These are phyloP conservation scores for Cavia porcellus DNA, from an alignment of 2,113 vertebrate genomes.

Conservation along the genomic window DNA sequence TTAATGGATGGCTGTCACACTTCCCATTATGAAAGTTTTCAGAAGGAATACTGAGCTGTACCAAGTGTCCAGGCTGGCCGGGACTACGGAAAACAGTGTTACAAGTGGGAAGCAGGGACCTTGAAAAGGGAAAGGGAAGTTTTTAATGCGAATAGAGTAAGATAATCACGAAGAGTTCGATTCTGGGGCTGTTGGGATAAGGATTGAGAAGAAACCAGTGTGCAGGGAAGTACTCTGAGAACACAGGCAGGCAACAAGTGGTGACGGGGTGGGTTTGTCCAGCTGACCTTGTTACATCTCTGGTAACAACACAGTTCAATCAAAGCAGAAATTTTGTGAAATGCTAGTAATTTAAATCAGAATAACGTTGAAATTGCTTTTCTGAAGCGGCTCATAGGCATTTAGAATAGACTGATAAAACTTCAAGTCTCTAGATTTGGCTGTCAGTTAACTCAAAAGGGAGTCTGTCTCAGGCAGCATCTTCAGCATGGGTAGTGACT, in stretches of 20 bases:
- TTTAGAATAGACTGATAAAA: constrained; percentile 51
- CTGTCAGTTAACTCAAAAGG: not conserved
- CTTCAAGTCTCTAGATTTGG: constrained; percentile 1
- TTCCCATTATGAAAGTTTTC: not conserved
- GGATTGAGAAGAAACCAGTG: not conserved
- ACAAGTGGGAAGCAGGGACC: not conserved
- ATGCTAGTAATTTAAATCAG: not conserved
- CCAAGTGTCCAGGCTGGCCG: not conserved
- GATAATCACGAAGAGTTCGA: not conserved
- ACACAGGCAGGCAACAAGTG: not conserved
- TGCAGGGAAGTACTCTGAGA: not conserved
- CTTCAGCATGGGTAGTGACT: constrained; percentile 6
- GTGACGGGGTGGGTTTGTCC: not conserved
- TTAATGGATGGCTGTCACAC: not conserved
- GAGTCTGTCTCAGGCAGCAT: not conserved
- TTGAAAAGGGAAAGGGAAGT: not conserved
- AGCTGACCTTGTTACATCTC: not conserved
- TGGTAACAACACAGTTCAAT: not conserved
- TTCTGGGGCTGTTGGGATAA: not conserved
- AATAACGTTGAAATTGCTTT: constrained; percentile 22
- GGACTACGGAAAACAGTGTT: not conserved
- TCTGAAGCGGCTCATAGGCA: not conserved
- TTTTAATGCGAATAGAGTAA: not conserved
- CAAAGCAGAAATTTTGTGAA: not conserved
- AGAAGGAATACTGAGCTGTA: constrained; percentile 7